Conservation (phyloP, 30 jellyfish, hydroid and myxozoan genomes). For the Morbakka virulenta region DNA sequence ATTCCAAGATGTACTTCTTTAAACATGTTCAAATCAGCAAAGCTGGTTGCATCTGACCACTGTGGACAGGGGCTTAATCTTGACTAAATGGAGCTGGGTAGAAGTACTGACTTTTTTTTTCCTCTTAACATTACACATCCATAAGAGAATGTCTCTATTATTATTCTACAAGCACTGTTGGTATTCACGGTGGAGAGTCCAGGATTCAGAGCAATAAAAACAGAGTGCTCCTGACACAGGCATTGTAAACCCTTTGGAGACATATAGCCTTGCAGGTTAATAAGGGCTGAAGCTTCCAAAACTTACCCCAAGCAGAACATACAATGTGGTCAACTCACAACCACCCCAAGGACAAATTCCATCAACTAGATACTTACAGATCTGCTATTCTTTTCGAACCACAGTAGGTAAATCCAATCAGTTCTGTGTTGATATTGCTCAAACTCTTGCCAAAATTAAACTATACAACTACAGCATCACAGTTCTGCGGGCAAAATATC, state of each 20-base stretch:
- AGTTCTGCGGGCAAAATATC: too few relatives aligned
- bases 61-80: not conserved
- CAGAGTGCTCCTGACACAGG: not conserved
- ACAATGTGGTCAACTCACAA: not conserved
- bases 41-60: not conserved
- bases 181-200: not conserved
- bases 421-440: too few relatives aligned
- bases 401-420: too few relatives aligned
- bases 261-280: not conserved
- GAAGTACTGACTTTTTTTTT: not conserved
- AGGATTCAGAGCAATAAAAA: not conserved
- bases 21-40: not conserved
- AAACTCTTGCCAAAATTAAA: too few relatives aligned
- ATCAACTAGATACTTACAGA: too few relatives aligned
- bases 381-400: too few relatives aligned
- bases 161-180: not conserved
- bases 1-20: not conserved
- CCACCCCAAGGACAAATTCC: not conserved
- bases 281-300: not conserved
- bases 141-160: not conserved
- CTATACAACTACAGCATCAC: too few relatives aligned
- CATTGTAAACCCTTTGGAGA: not conserved
- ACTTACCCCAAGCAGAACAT: not conserved
- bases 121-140: not conserved
- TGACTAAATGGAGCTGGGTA: not conserved